Percentiles rank a stretch among this genome's conserved stretches.
Conservation (phyloP, 2,113 vertebrate species). For the Archocentrus centrarchus region DNA sequence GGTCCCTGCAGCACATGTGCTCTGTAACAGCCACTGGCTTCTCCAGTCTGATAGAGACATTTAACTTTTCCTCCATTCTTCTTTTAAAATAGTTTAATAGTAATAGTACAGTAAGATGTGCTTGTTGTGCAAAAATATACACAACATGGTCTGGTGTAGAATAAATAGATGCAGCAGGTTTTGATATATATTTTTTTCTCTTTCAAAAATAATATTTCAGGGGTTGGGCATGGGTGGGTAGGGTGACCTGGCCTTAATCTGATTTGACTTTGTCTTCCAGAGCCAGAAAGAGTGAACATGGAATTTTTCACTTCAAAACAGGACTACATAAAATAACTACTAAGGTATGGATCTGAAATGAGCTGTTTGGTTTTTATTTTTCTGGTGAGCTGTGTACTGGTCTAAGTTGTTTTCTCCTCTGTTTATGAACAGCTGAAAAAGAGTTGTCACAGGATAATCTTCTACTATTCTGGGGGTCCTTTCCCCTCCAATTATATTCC, state of each 20-base stretch:
- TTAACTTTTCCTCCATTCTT: neutral
- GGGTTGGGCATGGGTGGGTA: too few relatives aligned
- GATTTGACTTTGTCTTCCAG: constrained; percentile 65
- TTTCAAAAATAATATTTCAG: too few relatives aligned
- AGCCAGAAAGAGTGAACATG: constrained; percentile 86
- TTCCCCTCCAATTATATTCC: neutral
- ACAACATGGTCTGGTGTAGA: too few relatives aligned
- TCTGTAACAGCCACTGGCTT: too few relatives aligned
- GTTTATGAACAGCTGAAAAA: neutral
- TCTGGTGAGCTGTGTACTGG: neutral
- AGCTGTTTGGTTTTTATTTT: neutral
- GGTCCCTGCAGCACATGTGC: too few relatives aligned
- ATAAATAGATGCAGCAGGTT: too few relatives aligned
- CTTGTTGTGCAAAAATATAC: too few relatives aligned
- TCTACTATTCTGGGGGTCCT: neutral
- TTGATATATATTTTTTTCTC: too few relatives aligned
- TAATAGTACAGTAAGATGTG: too few relatives aligned
- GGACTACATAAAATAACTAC: constrained; percentile 87
- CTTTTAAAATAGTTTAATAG: neutral
- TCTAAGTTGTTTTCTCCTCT: neutral
- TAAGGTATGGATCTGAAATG: constrained; percentile 80
- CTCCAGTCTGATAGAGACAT: too few relatives aligned
- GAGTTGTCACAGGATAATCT: neutral
- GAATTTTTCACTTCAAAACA: constrained; percentile 89
- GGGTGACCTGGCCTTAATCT: neutral